Evolutionary conservation across 2,797 vertebrate genomes (phyloP).

Genomic region (Sylvia borin): DNA sequence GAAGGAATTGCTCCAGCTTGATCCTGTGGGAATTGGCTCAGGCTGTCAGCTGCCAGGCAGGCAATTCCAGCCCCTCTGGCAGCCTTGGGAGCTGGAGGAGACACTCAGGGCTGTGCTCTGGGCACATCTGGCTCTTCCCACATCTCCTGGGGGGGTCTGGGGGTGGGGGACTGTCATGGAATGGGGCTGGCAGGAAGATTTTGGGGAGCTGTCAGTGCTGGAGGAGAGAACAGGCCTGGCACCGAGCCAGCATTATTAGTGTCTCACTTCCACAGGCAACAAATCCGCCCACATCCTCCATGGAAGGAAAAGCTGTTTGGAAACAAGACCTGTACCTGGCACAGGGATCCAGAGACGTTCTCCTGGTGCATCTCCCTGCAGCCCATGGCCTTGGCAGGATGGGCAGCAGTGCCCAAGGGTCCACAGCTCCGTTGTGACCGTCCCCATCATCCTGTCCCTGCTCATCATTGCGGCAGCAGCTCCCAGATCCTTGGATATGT

Average conservation of each 20-base stretch:
- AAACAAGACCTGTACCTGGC: not conserved
- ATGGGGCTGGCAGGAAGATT: not conserved
- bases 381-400: rapidly evolving
- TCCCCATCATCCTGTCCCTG: not conserved
- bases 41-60: not conserved
- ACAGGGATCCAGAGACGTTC: not conserved
- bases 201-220: not conserved
- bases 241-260: not conserved
- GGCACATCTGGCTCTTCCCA: not conserved
- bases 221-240: not conserved
- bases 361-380: not conserved
- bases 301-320: not conserved
- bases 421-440: rapidly evolving
- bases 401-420: not conserved
- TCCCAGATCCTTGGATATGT: not conserved
- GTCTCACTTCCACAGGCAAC: not conserved
- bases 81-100: rapidly evolving
- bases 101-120: not conserved
- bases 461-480: rapidly evolving
- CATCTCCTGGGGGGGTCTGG: not conserved
- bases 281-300: not conserved
- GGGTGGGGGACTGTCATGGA: not conserved
- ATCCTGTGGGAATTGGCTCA: not conserved
- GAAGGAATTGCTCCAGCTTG: not conserved
- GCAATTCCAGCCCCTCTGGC: not conserved